Evolutionary conservation across 2,113 vertebrate genomes (phyloP).

Genomic region (Balaeniceps rex): DNA sequence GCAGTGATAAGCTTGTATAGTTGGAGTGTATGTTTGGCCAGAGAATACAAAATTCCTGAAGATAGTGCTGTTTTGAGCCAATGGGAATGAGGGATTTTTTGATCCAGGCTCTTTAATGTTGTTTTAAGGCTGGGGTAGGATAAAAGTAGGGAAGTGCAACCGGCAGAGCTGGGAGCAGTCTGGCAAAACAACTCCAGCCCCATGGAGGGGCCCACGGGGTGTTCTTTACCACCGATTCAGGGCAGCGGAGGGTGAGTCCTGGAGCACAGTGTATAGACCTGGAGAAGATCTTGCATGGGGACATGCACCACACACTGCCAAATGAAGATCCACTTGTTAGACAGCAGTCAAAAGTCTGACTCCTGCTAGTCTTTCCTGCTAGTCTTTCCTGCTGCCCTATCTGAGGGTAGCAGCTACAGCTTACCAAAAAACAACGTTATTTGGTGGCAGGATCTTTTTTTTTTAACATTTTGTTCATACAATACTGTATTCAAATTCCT

Average conservation of each 20-base stretch:
- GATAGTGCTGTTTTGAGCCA: background rate
- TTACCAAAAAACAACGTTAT: background rate
- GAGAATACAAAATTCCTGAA: constrained; percentile 14
- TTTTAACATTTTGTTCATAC: background rate
- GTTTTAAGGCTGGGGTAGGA: background rate
- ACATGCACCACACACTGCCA: rapidly evolving
- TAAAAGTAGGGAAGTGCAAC: background rate
- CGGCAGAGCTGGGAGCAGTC: background rate
- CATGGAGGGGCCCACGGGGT: background rate
- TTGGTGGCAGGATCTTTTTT: background rate
- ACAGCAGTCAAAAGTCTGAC: background rate
- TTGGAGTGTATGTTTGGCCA: background rate
- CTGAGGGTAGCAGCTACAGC: background rate
- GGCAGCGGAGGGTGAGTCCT: background rate
- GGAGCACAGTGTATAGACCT: background rate
- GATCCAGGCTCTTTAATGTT: background rate
- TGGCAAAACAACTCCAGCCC: background rate
- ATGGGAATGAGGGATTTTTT: background rate
- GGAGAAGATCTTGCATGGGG: background rate
- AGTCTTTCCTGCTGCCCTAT: background rate
- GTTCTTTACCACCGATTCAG: rapidly evolving
- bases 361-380: background rate
- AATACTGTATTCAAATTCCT: background rate
- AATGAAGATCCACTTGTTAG: background rate
- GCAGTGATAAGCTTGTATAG: background rate